phyloP scores from a whole-genome alignment of 1,140 invertebrate genomes.

The Drosophila arawakana region DNA sequence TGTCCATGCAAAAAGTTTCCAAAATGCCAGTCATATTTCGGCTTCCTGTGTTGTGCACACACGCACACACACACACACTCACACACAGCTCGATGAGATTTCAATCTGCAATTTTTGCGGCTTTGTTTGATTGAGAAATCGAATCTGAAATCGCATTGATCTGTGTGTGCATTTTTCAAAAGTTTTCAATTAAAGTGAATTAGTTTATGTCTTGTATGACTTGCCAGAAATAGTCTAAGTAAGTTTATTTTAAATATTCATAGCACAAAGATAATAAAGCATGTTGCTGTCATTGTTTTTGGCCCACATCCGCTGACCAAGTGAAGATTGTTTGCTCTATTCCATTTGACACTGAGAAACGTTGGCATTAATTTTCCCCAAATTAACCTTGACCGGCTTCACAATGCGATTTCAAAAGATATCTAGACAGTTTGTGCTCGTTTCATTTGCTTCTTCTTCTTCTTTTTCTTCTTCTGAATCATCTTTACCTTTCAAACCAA shows the following conservation, averaged over 20 bases:
- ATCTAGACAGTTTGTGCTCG: slow-evolving; percentile 59
- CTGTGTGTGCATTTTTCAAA: slow-evolving; percentile 1
- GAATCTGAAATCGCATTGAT: slow-evolving; percentile 31
- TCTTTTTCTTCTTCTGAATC: slow-evolving; percentile 8
- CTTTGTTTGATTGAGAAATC: slow-evolving; percentile 63
- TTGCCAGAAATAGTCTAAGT: slow-evolving; percentile 13
- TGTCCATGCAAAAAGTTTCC: slow-evolving; percentile 70
- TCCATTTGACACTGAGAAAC: slow-evolving; percentile 42
- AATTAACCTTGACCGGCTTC: slow-evolving; percentile 80
- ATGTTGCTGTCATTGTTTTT: slow-evolving; percentile 54
- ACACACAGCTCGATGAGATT: slow-evolving; percentile 34
- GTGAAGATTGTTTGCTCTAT: slow-evolving; percentile 57
- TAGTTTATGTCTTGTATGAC: slow-evolving; percentile 35
- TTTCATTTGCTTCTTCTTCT: slow-evolving; percentile 40
- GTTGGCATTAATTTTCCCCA: slow-evolving; percentile 66
- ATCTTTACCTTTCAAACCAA: background rate
- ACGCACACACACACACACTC: background rate
- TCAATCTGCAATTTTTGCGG: slow-evolving; percentile 59
- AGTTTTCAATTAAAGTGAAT: slow-evolving; percentile 63
- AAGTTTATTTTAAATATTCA: slow-evolving; percentile 13
- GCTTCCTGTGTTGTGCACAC: slow-evolving; percentile 55
- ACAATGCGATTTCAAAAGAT: slow-evolving; percentile 58
- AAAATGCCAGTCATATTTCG: slow-evolving; percentile 80
- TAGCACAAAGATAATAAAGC: background rate
- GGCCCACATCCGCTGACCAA: slow-evolving; percentile 69